Evolutionary conservation across 2,797 vertebrate genomes (phyloP).

Genomic region (Poliocrania exsul): DNA sequence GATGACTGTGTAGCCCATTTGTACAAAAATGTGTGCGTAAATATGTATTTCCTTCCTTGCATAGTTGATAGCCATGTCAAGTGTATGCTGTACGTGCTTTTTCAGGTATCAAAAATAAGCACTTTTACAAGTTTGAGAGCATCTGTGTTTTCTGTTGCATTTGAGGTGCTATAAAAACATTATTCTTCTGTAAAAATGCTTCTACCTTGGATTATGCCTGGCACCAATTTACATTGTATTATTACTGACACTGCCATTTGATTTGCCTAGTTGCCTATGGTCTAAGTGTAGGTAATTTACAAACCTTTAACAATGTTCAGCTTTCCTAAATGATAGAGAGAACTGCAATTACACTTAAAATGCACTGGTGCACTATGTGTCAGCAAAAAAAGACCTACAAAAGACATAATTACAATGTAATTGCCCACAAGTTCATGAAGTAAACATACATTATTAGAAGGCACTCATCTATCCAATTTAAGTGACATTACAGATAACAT

Average conservation of each 20-base stretch:
- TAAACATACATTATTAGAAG: conserved; percentile 84
- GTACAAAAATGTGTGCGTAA: not conserved
- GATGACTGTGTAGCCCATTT: not conserved
- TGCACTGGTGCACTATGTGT: conserved; percentile 76
- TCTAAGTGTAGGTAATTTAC: conserved; percentile 83
- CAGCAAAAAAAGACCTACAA: conserved; percentile 80
- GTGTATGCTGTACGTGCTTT: not conserved
- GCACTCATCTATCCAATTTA: conserved; percentile 80
- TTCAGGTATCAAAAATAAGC: not conserved
- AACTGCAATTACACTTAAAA: conserved; percentile 82
- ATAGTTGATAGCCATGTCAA: not conserved
- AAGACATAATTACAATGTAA: conserved; percentile 84
- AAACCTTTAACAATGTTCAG: conserved; percentile 80
- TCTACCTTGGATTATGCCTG: conserved; percentile 66
- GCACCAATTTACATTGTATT: conserved; percentile 72
- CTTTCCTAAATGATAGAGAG: conserved; percentile 79
- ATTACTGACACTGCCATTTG: conserved; percentile 77
- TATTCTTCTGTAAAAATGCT: conserved; percentile 63
- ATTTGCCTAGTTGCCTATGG: conserved; percentile 78
- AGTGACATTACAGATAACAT: conserved; percentile 78
- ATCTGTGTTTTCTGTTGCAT: not conserved
- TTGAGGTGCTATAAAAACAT: conserved; percentile 35
- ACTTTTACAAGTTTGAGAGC: not conserved
- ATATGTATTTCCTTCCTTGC: not conserved
- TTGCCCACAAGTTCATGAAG: conserved; percentile 81